Conservation (phyloP, 2,797 vertebrate genomes). For the Rhyacichthys aspro region DNA sequence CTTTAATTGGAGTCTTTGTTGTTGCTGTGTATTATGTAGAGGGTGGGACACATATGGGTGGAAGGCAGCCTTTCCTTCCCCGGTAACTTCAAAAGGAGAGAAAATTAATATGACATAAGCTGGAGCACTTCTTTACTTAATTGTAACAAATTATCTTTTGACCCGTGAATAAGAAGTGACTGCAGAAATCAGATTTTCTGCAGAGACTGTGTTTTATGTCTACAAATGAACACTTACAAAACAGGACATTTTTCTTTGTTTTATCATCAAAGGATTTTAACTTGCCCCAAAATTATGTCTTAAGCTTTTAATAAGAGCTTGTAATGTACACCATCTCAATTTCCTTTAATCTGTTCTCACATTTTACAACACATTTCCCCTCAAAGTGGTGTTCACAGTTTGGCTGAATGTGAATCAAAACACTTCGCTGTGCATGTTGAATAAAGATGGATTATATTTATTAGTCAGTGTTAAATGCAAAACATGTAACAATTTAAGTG, state of each 20-base stretch:
- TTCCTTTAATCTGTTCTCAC: slow-evolving; percentile 7
- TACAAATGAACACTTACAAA: slow-evolving; percentile 6
- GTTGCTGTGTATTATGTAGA: slow-evolving; percentile 33
- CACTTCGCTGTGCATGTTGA: too few relatives aligned
- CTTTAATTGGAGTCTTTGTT: slow-evolving; percentile 60
- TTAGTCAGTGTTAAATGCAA: background rate
- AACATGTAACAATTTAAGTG: background rate
- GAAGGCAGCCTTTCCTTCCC: slow-evolving; percentile 19
- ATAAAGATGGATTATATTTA: slow-evolving; percentile 2
- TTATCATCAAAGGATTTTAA: slow-evolving; percentile 12
- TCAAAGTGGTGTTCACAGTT: background rate
- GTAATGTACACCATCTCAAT: background rate
- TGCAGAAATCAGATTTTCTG: slow-evolving; percentile 27
- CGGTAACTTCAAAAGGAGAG: slow-evolving; percentile 36
- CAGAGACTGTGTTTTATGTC: slow-evolving; percentile 13
- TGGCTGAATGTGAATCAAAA: background rate
- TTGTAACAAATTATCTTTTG: slow-evolving; percentile 18
- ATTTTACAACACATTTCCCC: background rate
- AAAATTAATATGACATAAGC: slow-evolving; percentile 10
- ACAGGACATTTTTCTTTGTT: background rate
- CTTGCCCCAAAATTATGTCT: slow-evolving; percentile 17
- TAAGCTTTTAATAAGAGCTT: background rate
- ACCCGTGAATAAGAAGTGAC: slow-evolving; percentile 21
- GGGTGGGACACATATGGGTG: slow-evolving; percentile 13
- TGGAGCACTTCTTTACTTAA: slow-evolving; percentile 27